Evolutionary conservation across 2,888 invertebrate species (phyloP).

Genomic region (Pollenia labialis): DNA sequence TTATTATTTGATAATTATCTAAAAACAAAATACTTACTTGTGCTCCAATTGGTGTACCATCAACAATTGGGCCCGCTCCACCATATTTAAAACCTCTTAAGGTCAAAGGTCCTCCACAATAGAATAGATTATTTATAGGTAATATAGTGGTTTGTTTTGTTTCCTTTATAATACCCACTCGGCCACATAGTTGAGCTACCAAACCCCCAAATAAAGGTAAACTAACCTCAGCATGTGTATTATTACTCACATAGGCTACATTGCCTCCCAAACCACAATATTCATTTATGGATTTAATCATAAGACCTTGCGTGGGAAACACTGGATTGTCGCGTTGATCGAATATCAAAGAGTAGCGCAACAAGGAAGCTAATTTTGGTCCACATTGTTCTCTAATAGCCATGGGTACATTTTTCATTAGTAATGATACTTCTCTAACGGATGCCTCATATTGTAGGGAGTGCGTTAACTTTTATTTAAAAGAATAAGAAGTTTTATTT

Average conservation of each 20-base stretch:
- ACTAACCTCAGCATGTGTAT: slow-evolving; percentile 89
- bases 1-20: neutral
- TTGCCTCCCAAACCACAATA: slow-evolving; percentile 95
- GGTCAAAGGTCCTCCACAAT: slow-evolving; percentile 92
- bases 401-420: slow-evolving; percentile 91
- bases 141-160: slow-evolving; percentile 79
- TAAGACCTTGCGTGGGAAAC: slow-evolving; percentile 90
- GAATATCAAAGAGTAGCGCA: slow-evolving; percentile 91
- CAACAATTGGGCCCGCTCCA: slow-evolving; percentile 93
- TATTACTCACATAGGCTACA: slow-evolving; percentile 94
- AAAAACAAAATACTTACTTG: slow-evolving; percentile 79
- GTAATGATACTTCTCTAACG: slow-evolving; percentile 91
- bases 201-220: slow-evolving; percentile 86
- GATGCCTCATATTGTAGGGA: slow-evolving; percentile 94
- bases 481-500: neutral
- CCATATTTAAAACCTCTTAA: slow-evolving; percentile 94
- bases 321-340: slow-evolving; percentile 92
- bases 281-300: slow-evolving; percentile 91
- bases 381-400: slow-evolving; percentile 93
- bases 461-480: slow-evolving; percentile 88
- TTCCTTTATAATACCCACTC: slow-evolving; percentile 81
- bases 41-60: slow-evolving; percentile 90
- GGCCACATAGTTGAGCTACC: slow-evolving; percentile 82
- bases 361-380: slow-evolving; percentile 93
- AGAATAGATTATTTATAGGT: slow-evolving; percentile 82